Base-by-base conservation (phyloP, 2,113 vertebrate species). In the Nesoenas mayeri region DNA sequence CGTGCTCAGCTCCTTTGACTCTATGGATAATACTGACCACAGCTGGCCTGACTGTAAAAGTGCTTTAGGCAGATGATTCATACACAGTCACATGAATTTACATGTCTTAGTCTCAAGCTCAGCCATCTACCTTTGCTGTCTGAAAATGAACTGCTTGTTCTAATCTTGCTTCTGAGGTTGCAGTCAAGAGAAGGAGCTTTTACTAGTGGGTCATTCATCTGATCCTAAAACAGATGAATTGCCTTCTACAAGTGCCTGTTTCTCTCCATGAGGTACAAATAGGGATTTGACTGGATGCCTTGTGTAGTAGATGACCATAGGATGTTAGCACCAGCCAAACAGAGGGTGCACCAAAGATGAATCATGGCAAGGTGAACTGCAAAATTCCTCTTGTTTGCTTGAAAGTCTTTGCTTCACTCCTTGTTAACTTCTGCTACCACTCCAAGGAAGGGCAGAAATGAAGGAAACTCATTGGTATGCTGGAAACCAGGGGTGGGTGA, bases 361-460 rank as follows among this genome's bases (percentile, higher is more conserved):
- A 61, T 21, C 19, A 15, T 0, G 0, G 29, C 38, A 53, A 61
- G 11, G 5, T 4, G 50, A 89, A 28, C 31, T 21, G n/a, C 54
- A 34, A 62, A 91, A 61, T 58, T 54, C 34, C 26, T 56, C 51
- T 44, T 19, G 13, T 42, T 89, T 58, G 8, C 57, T 53, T 75
- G n/a, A 2, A 79, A 54, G 28, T 47, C 31, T 69, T 64, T 66
- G 42, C 60, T 88, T 84, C 58, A 31, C 53, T 75, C 56, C 61
- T 53, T 20, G 9, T 44, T 62, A 78, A 74, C 64, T 67, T n/a
- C 54, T 74, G 22, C 70, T 36, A 26, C 34, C 15, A 22, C 17
- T 36, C 58, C 3, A 28, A 71, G 54, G 44, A 91, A 54, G 8
- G 5, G 42, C 20, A 58, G 85, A 66, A 65, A 77, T 53, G 21